Evolutionary conservation across 2,888 invertebrate species (phyloP), one percentile per base, ranked within the genome.

Genomic region (Cepaea hortensis): DNA sequence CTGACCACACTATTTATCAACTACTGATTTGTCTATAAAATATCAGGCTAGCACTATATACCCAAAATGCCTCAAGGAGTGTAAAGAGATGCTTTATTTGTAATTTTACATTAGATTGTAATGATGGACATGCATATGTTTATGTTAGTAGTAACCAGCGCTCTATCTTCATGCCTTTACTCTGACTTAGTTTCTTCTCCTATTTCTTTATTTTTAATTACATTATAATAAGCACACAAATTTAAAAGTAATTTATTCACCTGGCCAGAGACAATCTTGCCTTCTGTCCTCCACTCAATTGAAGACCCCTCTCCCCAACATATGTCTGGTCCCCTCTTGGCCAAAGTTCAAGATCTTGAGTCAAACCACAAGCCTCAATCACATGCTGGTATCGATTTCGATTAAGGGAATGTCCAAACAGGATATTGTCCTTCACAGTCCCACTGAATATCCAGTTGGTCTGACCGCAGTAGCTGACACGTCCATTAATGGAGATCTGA

Each of bases 261-360:
- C 90, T 90, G 0, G 93, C 93, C 68, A 97, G 95, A 90, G 96
- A 96, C 84, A 97, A 96, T 87, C 97, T 95, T 0, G 98, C 98
- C 86, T 97, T 96, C 94, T 98, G 98, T 0, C 97, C 97, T 88
- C 97, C 97, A 90, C 97, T 97, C 18, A 98, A 95, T 87, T 96
- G 96, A 86, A 97, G 96, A 7, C 98, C 98, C n/a, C 97, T 95
- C 93, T 98, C 97, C 0, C 98, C 98, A 0, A 98, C 97, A n/a
- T 97, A 94, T 0, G 97, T 97, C 94, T 96, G 96, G 94, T 97
- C 97, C 0, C 97, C 97, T 90, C 96, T 96, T 23, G 97, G 96
- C 90, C 97, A 95, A 88, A 97, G 94, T 13, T 95, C 94, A 92
- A 97, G 96, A 94, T 98, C 97, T 81, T 94, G 95, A 92, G 85